A percentile compares a stretch with the other conserved stretches of the same genome.
These are phyloP conservation scores for Rhynchopsitta pachyrhyncha DNA, from an alignment of 2,113 vertebrate genomes.

Conservation along the genomic window DNA sequence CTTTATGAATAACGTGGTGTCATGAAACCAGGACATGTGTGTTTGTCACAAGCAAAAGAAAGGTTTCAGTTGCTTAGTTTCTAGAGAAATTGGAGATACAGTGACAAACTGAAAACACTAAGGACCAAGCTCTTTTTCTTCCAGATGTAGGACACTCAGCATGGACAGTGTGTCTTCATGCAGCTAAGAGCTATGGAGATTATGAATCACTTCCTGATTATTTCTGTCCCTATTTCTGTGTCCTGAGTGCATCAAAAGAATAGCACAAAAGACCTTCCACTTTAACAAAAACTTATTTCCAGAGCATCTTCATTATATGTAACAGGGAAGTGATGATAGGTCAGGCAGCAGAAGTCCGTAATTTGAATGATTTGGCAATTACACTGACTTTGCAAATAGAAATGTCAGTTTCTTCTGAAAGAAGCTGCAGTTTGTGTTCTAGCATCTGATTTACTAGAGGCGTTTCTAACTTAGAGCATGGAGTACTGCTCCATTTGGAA, in stretches of 20 bases:
- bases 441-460: neutral
- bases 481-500: neutral
- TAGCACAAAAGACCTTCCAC: neutral
- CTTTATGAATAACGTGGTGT: neutral
- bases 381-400: neutral
- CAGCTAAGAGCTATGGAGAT: neutral
- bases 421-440: neutral
- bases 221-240: neutral
- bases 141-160: neutral
- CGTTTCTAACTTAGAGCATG: neutral
- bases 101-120: neutral
- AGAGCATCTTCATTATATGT: neutral
- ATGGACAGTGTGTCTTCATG: neutral
- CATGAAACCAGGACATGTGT: neutral
- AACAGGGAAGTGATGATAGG: slow-evolving; percentile 27
- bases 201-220: neutral
- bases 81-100: neutral
- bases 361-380: slow-evolving; percentile 1
- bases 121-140: neutral
- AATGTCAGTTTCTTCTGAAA: neutral
- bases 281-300: slow-evolving; percentile 7
- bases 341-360: neutral
- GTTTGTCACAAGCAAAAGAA: neutral
- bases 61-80: neutral
- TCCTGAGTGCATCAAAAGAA: neutral